phyloP scores from a whole-genome alignment of 1,140 invertebrate species.

The Drosophila parvula region DNA sequence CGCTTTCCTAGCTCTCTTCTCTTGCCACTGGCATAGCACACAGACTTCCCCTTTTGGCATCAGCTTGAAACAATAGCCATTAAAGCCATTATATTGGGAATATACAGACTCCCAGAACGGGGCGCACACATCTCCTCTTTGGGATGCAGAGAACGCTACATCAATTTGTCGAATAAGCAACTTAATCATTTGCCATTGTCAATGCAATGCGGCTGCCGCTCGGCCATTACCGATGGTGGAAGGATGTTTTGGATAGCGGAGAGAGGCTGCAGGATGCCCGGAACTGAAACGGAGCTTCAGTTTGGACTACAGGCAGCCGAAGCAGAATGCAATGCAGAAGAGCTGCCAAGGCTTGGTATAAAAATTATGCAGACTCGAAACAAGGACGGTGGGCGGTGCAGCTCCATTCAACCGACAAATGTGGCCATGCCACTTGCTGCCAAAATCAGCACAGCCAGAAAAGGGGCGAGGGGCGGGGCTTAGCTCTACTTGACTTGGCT shows the following conservation, averaged over 20 bases:
- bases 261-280: conserved; percentile 3
- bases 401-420: conserved; percentile 74
- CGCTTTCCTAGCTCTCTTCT: neutral
- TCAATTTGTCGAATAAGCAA: conserved; percentile 82
- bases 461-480: neutral
- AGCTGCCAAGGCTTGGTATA: conserved; percentile 71
- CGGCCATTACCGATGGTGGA: conserved; percentile 19
- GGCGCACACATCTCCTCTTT: conserved; percentile 11
- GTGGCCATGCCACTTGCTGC: conserved; percentile 79
- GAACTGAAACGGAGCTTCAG: conserved; percentile 23
- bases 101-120: conserved; percentile 14
- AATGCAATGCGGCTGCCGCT: conserved; percentile 56
- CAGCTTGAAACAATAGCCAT: conserved; percentile 44
- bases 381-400: conserved; percentile 35
- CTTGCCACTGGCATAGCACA: neutral
- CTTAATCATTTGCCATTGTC: conserved; percentile 80
- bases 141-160: conserved; percentile 52
- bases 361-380: conserved; percentile 76
- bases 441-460: conserved; percentile 68
- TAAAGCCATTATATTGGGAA: conserved; percentile 33
- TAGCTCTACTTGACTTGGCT: conserved; percentile 65
- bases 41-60: conserved; percentile 31
- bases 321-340: conserved; percentile 34
- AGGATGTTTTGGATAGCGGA: neutral
- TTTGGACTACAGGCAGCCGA: conserved; percentile 9